phyloP scores from a whole-genome alignment of 1,140 invertebrate genomes.

The Chironomus tepperi region DNA sequence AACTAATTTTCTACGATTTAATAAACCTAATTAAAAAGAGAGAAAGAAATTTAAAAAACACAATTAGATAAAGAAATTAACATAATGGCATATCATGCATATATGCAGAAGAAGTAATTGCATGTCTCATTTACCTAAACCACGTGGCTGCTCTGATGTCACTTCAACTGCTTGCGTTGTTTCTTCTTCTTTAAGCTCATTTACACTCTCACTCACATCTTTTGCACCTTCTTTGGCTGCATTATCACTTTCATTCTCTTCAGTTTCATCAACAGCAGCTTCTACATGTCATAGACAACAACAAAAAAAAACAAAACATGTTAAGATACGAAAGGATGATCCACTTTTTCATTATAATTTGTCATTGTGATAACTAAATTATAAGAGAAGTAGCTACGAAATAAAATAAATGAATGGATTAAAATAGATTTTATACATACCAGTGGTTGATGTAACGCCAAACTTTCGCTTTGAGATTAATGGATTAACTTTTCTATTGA shows the following conservation, averaged over 20 bases:
- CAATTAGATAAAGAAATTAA: no score
- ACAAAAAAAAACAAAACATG: conserved; percentile 21
- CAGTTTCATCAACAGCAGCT: conserved; percentile 40
- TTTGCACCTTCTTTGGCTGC: conserved; percentile 29
- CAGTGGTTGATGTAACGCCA: conserved; percentile 30
- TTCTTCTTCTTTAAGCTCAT: conserved; percentile 34
- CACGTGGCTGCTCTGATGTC: conserved; percentile 44
- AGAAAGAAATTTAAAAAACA: not conserved
- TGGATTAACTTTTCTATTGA: conserved; percentile 37
- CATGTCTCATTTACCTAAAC: conserved; percentile 35
- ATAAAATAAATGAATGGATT: no score
- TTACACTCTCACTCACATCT: conserved; percentile 29
- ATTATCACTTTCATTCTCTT: conserved; percentile 29
- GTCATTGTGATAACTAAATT: no score
- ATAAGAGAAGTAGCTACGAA: no score
- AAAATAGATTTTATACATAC: conserved; percentile 24
- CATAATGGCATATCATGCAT: no score
- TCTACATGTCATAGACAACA: conserved; percentile 25
- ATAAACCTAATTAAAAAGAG: not conserved
- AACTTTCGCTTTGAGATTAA: conserved; percentile 37
- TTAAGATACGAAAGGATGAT: no score
- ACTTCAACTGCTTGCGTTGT: conserved; percentile 41
- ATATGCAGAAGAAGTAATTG: not conserved
- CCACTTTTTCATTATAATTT: no score
- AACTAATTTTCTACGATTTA: conserved; percentile 18